Base-by-base conservation (phyloP, 2,797 vertebrate genomes). In the Typhlichthys subterraneus region DNA sequence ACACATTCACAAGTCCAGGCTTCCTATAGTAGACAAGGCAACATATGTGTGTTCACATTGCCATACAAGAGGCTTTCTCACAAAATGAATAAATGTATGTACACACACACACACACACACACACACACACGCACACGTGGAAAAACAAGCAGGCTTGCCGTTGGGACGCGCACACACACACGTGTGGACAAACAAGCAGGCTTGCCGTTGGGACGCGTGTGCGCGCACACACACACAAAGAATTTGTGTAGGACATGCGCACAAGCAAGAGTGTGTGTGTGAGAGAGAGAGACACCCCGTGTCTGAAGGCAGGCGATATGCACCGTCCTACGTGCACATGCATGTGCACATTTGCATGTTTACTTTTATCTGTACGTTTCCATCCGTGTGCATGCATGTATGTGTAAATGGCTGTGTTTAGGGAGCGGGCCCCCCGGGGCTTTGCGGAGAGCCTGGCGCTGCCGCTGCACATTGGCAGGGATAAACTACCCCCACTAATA, bases 21-120 rank as follows among this genome's bases (percentile, higher is more conserved):
- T 48, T 64, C 58, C 65, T 53, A 9, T 42, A 67, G 59, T 55
- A 52, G 73, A 63, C 56, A 6, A 48, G 17, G 52, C 84, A 84
- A 85, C 76, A 72, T 86, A 88, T 87, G 82, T 87, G 65, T 14
- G 68, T 75, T 87, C 89, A 87, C 85, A 79, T 68, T 52, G 12
- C 62, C 49, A 12, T 76, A 70, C 79, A 77, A 75, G 57, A 69
- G 59, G 80, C 73, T 12, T 68, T 76, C 73, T 67, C 61, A 73
- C 71, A 72, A 84, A 82, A 45, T 47, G 14, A 31, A 66, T 29
- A 12, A 48, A 58, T 17, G 51, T 31, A 50, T 54, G 50, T 38
- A 42, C 31, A 52, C 31, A 14, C 12, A 53, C 49, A 49, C 46
- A 49, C 15, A n/a, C 52, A 29, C 38, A 57, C n/a, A 46, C n/a